Evolutionary conservation across 2,888 invertebrate species (phyloP).

Genomic region (Lithophane socia): DNA sequence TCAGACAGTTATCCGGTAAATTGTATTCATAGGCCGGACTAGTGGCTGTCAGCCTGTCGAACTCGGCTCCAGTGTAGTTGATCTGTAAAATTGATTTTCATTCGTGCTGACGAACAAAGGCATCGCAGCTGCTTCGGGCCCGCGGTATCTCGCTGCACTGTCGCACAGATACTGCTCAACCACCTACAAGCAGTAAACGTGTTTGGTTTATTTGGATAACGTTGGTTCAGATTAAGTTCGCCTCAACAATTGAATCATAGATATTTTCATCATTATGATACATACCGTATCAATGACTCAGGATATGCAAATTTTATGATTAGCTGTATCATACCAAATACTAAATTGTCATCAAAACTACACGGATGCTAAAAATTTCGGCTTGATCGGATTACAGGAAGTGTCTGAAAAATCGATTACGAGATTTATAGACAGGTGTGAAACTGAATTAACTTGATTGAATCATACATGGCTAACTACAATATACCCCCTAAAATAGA

Average conservation of each 20-base stretch:
- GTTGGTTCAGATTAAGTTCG: constrained; percentile 6
- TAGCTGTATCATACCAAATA: background rate
- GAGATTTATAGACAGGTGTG: background rate
- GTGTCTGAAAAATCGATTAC: background rate
- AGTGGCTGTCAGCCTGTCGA: constrained; percentile 73
- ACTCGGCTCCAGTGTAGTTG: constrained; percentile 74
- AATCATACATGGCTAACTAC: background rate
- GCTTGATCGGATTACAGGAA: background rate
- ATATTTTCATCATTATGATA: constrained; percentile 7
- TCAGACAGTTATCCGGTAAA: constrained; percentile 73
- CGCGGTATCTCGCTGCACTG: constrained; percentile 33
- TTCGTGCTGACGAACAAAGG: constrained; percentile 77
- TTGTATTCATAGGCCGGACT: constrained; percentile 79
- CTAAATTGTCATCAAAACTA: background rate
- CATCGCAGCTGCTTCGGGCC: constrained; percentile 39
- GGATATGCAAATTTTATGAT: background rate
- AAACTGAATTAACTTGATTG: background rate
- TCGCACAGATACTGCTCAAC: constrained; percentile 30
- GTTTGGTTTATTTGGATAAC: constrained; percentile 35
- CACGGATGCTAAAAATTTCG: background rate
- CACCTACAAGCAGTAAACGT: constrained; percentile 26
- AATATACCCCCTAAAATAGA: background rate
- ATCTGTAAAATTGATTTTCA: constrained; percentile 84
- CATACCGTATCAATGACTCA: background rate
- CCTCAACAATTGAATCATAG: background rate